phyloP scores from a whole-genome alignment of 2,888 invertebrate species.

The Serripes groenlandicus region DNA sequence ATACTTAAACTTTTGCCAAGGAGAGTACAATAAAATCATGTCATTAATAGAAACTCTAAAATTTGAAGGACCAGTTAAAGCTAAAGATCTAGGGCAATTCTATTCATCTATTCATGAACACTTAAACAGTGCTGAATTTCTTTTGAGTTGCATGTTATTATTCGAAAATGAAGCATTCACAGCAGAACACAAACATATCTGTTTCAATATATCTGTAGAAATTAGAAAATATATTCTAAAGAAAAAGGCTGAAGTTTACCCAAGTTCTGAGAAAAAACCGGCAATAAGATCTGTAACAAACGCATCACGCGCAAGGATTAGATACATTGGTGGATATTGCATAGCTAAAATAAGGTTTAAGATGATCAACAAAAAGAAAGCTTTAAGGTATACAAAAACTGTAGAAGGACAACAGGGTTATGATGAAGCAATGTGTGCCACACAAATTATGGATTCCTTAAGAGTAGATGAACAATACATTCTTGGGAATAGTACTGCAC shows the following conservation, averaged over 20 bases:
- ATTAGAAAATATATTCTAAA: constrained; percentile 31
- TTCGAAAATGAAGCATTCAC: constrained; percentile 44
- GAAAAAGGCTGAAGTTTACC: constrained; percentile 15
- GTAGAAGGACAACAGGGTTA: constrained; percentile 15
- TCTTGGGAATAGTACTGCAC: constrained; percentile 28
- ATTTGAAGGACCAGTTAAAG: constrained; percentile 27
- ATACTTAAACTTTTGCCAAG: constrained; percentile 19
- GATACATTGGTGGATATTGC: constrained; percentile 56
- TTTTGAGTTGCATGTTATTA: constrained; percentile 25
- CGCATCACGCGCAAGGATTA: constrained; percentile 51
- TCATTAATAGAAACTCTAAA: constrained; percentile 8
- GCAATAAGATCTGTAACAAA: constrained; percentile 37
- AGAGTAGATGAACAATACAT: constrained; percentile 48
- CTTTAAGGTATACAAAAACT: constrained; percentile 26
- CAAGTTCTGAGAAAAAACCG: constrained; percentile 12
- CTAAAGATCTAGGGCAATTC: constrained; percentile 32
- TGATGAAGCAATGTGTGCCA: constrained; percentile 40
- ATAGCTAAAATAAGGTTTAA: constrained; percentile 43
- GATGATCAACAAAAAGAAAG: constrained; percentile 27
- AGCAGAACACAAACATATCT: constrained; percentile 35
- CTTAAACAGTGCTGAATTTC: constrained; percentile 33
- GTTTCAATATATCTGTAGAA: constrained; percentile 35
- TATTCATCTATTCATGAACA: constrained; percentile 22
- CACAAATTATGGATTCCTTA: constrained; percentile 29
- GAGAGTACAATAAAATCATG: constrained; percentile 21